Percentiles rank a stretch among this genome's conserved stretches.
Evolutionary conservation across 1,140 invertebrate genomes (phyloP).

Genomic region (Nymphalis io): DNA sequence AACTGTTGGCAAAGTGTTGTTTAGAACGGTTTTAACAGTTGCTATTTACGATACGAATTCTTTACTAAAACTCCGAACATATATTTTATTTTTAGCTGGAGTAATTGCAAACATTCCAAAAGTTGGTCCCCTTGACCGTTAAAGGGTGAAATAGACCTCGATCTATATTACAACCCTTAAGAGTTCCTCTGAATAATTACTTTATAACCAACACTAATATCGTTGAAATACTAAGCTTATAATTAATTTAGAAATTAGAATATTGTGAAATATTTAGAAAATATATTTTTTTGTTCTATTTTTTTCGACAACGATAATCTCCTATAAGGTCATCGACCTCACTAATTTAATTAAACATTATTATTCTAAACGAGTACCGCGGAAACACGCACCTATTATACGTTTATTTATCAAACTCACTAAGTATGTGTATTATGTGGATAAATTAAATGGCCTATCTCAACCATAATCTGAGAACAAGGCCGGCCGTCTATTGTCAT

Average conservation of each 20-base stretch:
- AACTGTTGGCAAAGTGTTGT: conserved; percentile 13
- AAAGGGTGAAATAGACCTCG: conserved; percentile 48
- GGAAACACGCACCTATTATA: conserved; percentile 25
- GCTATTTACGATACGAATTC: conserved; percentile 45
- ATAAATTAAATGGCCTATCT: conserved; percentile 48
- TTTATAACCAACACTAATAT: conserved; percentile 48
- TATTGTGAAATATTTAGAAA: neutral
- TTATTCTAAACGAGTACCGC: conserved; percentile 21
- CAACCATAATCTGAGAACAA: conserved; percentile 52
- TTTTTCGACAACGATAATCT: conserved; percentile 5
- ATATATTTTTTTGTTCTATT: conserved; percentile 3
- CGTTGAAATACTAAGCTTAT: conserved; percentile 3
- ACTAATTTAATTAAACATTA: conserved; percentile 35
- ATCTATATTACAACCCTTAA: conserved; percentile 52
- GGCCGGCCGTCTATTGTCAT: conserved; percentile 61
- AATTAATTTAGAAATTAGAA: neutral
- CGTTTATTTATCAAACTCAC: conserved; percentile 33
- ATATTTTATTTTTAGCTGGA: conserved; percentile 54
- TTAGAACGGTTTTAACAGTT: conserved; percentile 26
- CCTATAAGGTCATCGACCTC: conserved; percentile 15
- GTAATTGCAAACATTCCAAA: conserved; percentile 60
- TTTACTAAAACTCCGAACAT: conserved; percentile 52
- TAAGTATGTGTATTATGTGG: conserved; percentile 29
- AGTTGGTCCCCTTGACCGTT: conserved; percentile 40
- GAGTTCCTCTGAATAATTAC: conserved; percentile 41